Base-by-base conservation (phyloP, 2,888 invertebrate genomes). In the Phengaris alcon region DNA sequence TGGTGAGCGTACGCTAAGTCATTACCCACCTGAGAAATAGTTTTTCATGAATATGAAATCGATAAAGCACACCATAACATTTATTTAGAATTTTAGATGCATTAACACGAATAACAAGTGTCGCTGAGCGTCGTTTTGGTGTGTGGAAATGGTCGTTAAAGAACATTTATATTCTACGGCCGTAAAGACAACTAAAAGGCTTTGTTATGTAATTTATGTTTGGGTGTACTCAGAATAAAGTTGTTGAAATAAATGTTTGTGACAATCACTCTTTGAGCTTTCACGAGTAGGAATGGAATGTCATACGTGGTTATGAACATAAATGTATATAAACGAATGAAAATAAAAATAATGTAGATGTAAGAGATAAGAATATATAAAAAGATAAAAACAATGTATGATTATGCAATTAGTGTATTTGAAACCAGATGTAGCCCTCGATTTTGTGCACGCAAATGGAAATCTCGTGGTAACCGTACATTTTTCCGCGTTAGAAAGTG, bases 31-130 rank as follows among this genome's bases (percentile, higher is more conserved):
- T 35, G 57, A 55, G 13, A 55, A 64, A 35, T 35, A 22, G 22
- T 64, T 22, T 22, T 9, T 22, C 22, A 35, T 64, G 59, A 64
- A 22, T 64, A 15, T 15, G 59, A 22, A 64, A 10, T 64, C 59
- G 15, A 64, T 64, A 64, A 64, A 64, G 12, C 12, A 12, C 10
- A 10, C 64, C 22, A 64, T 35, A 64, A 44, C 35, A 10, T 64
- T 64, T 64, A 64, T 64, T 64, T 64, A 12, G 35, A 64, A 64
- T 64, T 64, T 35, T 44, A 69, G 69, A 69, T 69, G 69, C 69
- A 69, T 69, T 48, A 48, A 48, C n/a, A 48, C 68, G 13, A 9
- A 46, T 48, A 10, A 69, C 69, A 69, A 69, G 69, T 68, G 69
- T 69, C 15, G n/a, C 69, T 4, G n/a, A 4, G 69, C n/a, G 22